Evolutionary conservation across 2,797 vertebrate species (phyloP).

Genomic region (Dallia pectoralis): DNA sequence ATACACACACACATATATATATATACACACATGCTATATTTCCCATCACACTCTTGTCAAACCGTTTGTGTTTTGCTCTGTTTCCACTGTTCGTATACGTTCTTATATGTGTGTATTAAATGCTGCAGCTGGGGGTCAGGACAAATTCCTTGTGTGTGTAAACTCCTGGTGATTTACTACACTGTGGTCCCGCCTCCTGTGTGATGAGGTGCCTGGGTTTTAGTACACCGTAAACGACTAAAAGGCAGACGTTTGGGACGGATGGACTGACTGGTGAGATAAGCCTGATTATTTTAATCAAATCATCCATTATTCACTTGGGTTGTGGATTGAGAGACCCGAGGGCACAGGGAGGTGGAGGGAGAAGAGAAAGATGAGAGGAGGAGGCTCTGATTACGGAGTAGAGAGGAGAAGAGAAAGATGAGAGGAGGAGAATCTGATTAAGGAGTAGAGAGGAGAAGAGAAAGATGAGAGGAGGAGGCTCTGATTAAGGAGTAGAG

Average conservation of each 20-base stretch:
- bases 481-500: no score
- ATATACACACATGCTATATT: no score
- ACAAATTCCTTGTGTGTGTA: no score
- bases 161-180: neutral
- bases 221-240: neutral
- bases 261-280: slow-evolving; percentile 13
- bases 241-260: neutral
- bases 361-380: no score
- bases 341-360: slow-evolving; percentile 32
- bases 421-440: neutral
- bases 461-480: slow-evolving; percentile 4
- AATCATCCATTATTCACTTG: slow-evolving; percentile 72
- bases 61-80: no score
- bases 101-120: no score
- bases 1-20: slow-evolving; percentile 5
- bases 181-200: no score
- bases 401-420: slow-evolving; percentile 12
- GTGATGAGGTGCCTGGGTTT: neutral
- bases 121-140: no score
- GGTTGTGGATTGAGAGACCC: slow-evolving; percentile 61
- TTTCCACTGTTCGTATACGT: no score
- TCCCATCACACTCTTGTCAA: no score
- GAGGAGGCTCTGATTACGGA: slow-evolving; percentile 49
- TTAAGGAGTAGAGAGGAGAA: slow-evolving; percentile 25
- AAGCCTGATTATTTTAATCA: slow-evolving; percentile 71